Base-by-base conservation (phyloP, 2,888 invertebrate species). In the Sipha maydis region DNA sequence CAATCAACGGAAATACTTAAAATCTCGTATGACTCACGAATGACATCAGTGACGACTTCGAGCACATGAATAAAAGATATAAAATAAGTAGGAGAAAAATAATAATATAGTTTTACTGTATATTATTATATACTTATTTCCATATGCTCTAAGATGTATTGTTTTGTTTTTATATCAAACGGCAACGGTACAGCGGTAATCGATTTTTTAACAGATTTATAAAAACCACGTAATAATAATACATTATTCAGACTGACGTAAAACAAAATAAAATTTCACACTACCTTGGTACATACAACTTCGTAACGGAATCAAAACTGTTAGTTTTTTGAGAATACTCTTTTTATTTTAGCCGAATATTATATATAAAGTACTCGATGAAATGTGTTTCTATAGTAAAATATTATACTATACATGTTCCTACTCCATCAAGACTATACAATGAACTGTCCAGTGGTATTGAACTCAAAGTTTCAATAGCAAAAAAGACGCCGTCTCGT, bases 1-100 rank as follows among this genome's bases (percentile, higher is more conserved):
- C 77, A 77, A n/a, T 8, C 0, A 31, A 83, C 83, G 83, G 71
- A 71, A 71, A 71, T 83, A 54, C 48, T 83, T 34, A 71, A 83
- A 83, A 19, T 83, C 69, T 83, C 31, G 28, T 38, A n/a, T 71
- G 83, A 83, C 83, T 71, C 83, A 71, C 71, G 14, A 71, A 71
- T 83, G 83, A 83, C 83, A 83, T 48, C 48, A 31, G 25, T 8
- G 83, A 54, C 31, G 83, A 83, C 31, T 71, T 54, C 71, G 71
- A 9, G n/a, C 34, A 54, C 21, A 54, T 71, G 69, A 71, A 71
- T 48, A 28, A 48, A 76, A 54, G 17, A 77, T 77, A 85, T 4
- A 77, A 77, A 76, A 56, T 14, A 28, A 71, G 31, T 54, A 71
- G 83, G 31, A 54, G 41, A 83, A 54, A 83, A 71, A 38, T 25